Percentiles rank a stretch among this genome's conserved stretches.
These are phyloP conservation scores for Phengaris arion DNA, from an alignment of 2,888 invertebrate species.

Conservation along the genomic window DNA sequence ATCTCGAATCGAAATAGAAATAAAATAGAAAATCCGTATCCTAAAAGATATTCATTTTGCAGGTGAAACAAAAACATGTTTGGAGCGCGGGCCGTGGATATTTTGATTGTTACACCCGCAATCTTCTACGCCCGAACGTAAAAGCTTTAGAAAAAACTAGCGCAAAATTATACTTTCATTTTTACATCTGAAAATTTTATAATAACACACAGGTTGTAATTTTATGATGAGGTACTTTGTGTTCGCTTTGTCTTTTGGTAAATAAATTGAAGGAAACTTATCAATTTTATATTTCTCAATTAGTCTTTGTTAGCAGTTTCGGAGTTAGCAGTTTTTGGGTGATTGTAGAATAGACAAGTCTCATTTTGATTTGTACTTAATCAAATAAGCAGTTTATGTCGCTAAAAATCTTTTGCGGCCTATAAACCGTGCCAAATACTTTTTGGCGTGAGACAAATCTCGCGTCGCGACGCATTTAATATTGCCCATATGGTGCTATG, in stretches of 20 bases:
- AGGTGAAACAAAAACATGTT: constrained; percentile 20
- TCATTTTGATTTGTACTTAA: no score
- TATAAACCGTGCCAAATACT: no score
- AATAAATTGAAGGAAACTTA: background rate
- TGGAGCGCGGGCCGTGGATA: constrained; percentile 2
- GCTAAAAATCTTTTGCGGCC: no score
- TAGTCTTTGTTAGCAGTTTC: constrained; percentile 1
- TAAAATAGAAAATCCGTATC: constrained; percentile 5
- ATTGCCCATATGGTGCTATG: no score
- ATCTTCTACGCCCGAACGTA: constrained; percentile 1
- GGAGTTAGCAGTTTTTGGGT: background rate
- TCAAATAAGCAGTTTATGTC: no score
- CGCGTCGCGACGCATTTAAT: no score
- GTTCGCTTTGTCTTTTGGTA: constrained; percentile 3
- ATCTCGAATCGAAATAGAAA: background rate
- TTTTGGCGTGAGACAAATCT: no score
- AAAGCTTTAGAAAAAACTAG: constrained; percentile 19
- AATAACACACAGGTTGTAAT: background rate
- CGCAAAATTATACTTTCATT: constrained; percentile 17
- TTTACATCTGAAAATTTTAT: constrained; percentile 18
- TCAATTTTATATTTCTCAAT: background rate
- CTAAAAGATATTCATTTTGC: constrained; percentile 13
- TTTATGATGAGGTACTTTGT: background rate
- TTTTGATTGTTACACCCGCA: constrained; percentile 10
- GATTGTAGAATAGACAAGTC: background rate